Conservation (phyloP, 1,140 invertebrate species). For the Pseudachorutes palmiensis region DNA sequence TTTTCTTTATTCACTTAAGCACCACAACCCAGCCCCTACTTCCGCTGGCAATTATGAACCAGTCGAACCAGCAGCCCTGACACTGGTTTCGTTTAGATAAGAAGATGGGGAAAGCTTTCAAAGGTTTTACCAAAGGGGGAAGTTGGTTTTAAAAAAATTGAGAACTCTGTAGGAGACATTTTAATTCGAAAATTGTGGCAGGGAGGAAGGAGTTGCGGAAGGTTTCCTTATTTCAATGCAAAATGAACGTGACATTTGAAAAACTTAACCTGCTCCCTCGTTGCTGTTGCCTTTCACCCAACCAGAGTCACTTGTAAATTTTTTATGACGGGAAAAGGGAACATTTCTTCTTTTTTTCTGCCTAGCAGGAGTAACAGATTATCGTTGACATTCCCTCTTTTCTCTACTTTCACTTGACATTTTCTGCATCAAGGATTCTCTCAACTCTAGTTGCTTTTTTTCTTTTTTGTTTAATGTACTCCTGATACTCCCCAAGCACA, state of each 20-base stretch:
- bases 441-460: slow-evolving; percentile 12
- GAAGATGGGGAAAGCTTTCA: neutral
- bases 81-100: too few species aligned
- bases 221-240: slow-evolving; percentile 16
- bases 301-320: slow-evolving; percentile 18
- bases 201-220: neutral
- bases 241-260: slow-evolving; percentile 34
- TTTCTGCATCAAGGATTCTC: slow-evolving; percentile 29
- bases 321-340: slow-evolving; percentile 28
- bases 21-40: neutral
- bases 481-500: neutral
- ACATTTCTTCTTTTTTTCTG: neutral
- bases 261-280: slow-evolving; percentile 31
- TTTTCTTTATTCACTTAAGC: neutral
- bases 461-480: neutral
- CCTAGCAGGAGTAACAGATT: slow-evolving; percentile 24
- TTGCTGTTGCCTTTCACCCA: slow-evolving; percentile 16
- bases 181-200: slow-evolving; percentile 25
- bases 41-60: neutral
- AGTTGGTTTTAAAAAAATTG: slow-evolving; percentile 3
- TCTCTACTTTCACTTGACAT: slow-evolving; percentile 18
- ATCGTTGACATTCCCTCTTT: slow-evolving; percentile 32
- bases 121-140: neutral
- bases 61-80: too few species aligned
- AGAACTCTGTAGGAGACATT: slow-evolving; percentile 23